Base-by-base conservation (phyloP, 92 coral and sea anemone genomes). In the Zoanthus sociatus region DNA sequence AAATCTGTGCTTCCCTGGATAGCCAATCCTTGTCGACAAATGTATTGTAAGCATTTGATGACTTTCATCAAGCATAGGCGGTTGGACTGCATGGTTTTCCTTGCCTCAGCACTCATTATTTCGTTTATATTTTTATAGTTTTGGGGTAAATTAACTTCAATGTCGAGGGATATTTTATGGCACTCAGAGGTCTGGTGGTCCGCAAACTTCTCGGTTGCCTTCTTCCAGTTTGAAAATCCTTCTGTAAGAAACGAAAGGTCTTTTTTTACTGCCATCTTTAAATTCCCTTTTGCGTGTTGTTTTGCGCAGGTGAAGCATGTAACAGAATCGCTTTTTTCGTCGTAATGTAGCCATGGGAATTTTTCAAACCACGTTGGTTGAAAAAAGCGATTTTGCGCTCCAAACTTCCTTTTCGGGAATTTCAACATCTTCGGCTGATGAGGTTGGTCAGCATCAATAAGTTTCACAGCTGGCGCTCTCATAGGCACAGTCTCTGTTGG, bases 381-480 rank as follows among this genome's bases (percentile, higher is more conserved):
- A 53, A 84, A 71, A 8, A 67, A n/a, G 17, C 87, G 79, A 84
- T 71, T 84, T 33, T 53, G 70, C 50, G 20, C 9, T 12, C 79
- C 78, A 45, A 16, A 48, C 11, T 51, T 9, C 32, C 50, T 71
- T 84, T 71, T 10, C 0, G 87, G 79, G 32, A 84, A 84, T n/a
- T n/a, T 8, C 50, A 84, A 84, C 11, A 21, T 84, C 79, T 84
- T 84, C 71, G 87, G 87, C 33, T 84, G 87, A 56, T 83, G 77
- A 7, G 87, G 78, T 67, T 67, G 31, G 10, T 18, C 61, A 82
- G 37, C 3, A 17, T 71, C 76, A 45, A n/a, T 13, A 71, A 37
- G 46, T 32, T 50, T 7, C 54, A 7, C 54, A 7, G 12, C 6
- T 50, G 54, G 54, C 7, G 1, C 54, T 37, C 42, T 37, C 42